Evolutionary conservation across 2,797 vertebrate species (phyloP).

Genomic region (Malacoraja senta): DNA sequence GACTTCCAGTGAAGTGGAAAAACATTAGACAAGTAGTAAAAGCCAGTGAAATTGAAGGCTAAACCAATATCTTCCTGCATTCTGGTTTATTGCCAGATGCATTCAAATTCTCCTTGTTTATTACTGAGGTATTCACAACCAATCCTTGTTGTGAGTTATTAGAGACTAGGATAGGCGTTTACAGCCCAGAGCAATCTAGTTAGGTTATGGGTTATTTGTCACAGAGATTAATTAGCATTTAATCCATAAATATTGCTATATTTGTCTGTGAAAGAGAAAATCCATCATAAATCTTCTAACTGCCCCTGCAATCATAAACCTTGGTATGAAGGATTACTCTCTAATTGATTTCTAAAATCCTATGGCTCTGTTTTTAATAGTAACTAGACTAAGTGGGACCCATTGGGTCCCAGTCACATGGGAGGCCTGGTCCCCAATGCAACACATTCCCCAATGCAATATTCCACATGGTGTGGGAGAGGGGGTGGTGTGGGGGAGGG

Average conservation of each 20-base stretch:
- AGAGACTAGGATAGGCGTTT: not conserved
- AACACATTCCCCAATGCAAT: too few species aligned
- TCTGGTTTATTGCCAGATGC: not conserved
- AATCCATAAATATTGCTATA: not conserved
- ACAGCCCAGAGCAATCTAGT: not conserved
- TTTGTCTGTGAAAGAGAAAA: not conserved
- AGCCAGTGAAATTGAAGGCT: not conserved
- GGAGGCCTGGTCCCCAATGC: too few species aligned
- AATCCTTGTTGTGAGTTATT: not conserved
- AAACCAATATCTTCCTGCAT: not conserved
- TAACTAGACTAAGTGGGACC: too few species aligned
- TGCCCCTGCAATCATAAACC: not conserved
- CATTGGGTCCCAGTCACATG: too few species aligned
- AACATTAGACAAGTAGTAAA: not conserved
- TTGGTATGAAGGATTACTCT: not conserved
- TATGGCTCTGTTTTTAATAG: not conserved
- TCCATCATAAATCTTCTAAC: not conserved
- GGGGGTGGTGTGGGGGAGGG: too few species aligned
- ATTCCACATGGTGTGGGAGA: too few species aligned
- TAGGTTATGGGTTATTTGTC: not conserved
- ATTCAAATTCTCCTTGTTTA: not conserved
- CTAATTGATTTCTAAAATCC: not conserved
- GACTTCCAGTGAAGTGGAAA: not conserved
- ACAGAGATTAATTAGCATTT: not conserved
- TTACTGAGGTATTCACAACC: not conserved